phyloP scores from a whole-genome alignment of 2,888 invertebrate genomes.

The Creontiades dilutus region DNA sequence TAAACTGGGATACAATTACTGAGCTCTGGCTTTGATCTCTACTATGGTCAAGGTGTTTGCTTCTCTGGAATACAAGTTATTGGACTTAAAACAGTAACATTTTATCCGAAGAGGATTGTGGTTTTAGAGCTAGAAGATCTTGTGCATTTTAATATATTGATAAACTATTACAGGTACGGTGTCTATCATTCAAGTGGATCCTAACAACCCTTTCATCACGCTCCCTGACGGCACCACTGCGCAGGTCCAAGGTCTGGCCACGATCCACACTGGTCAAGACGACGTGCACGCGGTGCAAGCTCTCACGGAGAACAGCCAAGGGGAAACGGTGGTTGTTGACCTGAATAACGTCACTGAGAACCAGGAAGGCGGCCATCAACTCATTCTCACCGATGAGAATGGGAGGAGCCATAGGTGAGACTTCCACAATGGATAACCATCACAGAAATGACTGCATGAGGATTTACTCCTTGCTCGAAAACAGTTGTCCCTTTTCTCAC shows the following conservation, averaged over 20 bases:
- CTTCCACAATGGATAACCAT: too few relatives aligned
- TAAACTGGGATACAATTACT: too few relatives aligned
- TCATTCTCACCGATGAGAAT: slow-evolving; percentile 96
- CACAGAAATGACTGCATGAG: too few relatives aligned
- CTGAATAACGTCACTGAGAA: slow-evolving; percentile 92
- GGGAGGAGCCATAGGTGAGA: slow-evolving; percentile 87
- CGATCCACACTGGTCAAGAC: slow-evolving; percentile 55
- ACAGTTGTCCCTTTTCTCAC: too few relatives aligned
- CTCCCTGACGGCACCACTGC: slow-evolving; percentile 96
- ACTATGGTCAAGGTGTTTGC: too few relatives aligned
- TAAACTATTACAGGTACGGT: slow-evolving; percentile 82
- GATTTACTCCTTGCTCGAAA: too few relatives aligned
- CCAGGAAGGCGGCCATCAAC: slow-evolving; percentile 89
- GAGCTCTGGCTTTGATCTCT: too few relatives aligned
- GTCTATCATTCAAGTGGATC: slow-evolving; percentile 96
- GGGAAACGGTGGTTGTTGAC: slow-evolving; percentile 88
- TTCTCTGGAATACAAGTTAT: too few relatives aligned
- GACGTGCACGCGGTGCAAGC: slow-evolving; percentile 82
- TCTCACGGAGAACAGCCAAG: slow-evolving; percentile 84
- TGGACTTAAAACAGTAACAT: too few relatives aligned
- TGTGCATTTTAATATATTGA: background rate
- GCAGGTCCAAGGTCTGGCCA: slow-evolving; percentile 82
- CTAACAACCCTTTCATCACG: slow-evolving; percentile 94
- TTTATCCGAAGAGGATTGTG: too few relatives aligned
- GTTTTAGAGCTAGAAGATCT: too few relatives aligned